Conservation (phyloP, 2,888 invertebrate genomes). For the Rhodophaea formosa region DNA sequence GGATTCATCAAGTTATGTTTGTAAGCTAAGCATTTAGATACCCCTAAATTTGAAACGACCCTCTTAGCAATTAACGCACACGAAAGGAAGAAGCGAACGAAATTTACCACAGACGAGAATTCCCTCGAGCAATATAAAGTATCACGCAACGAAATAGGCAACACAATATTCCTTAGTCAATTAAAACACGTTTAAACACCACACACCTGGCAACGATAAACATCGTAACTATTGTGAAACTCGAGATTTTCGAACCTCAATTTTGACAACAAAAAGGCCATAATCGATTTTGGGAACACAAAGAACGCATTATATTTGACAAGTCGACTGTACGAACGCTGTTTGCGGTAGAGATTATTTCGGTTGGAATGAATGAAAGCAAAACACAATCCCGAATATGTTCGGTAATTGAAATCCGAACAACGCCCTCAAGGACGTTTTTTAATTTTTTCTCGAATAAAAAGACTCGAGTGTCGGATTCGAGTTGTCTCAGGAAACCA, state of each 20-base stretch:
- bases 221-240: conserved; percentile 77
- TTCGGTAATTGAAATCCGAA: conserved; percentile 75
- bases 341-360: conserved; percentile 81
- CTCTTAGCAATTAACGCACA: too few species aligned
- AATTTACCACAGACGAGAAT: too few species aligned
- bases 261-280: conserved; percentile 80
- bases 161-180: conserved; percentile 46
- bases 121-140: neutral
- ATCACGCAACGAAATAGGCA: conserved; percentile 14
- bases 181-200: conserved; percentile 72
- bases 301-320: conserved; percentile 77
- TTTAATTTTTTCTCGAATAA: conserved; percentile 51
- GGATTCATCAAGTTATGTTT: too few species aligned
- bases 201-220: conserved; percentile 75
- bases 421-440: conserved; percentile 58
- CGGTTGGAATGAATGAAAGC: conserved; percentile 79
- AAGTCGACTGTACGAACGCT: conserved; percentile 75
- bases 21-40: too few species aligned
- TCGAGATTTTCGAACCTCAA: conserved; percentile 77
- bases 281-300: conserved; percentile 78
- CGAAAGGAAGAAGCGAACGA: too few species aligned
- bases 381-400: conserved; percentile 77
- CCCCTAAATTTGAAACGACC: too few species aligned
- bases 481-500: conserved; percentile 38
- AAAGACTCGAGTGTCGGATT: conserved; percentile 47